phyloP scores from a whole-genome alignment of 2,888 invertebrate species.

The Argyresthia albistria region DNA sequence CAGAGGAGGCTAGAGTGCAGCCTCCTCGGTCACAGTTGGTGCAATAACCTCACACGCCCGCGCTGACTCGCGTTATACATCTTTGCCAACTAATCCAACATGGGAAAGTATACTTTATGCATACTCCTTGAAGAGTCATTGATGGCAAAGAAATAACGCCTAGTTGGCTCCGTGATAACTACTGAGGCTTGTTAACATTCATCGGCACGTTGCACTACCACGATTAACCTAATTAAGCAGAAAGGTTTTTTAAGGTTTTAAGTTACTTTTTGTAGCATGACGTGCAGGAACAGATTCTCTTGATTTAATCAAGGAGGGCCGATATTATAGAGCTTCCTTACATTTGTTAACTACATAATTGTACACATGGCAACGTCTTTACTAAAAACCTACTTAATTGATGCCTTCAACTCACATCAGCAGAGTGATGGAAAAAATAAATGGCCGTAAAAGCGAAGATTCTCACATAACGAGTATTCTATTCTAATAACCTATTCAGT shows the following conservation, averaged over 20 bases:
- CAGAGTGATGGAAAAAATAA: too few relatives aligned
- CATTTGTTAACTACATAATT: too few relatives aligned
- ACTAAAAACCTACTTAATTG: too few relatives aligned
- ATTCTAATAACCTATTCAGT: slow-evolving; percentile 17
- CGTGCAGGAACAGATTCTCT: too few relatives aligned
- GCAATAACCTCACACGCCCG: slow-evolving; percentile 55
- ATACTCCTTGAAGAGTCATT: too few relatives aligned
- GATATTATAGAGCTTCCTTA: too few relatives aligned
- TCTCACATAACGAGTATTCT: slow-evolving; percentile 1
- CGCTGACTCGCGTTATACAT: slow-evolving; percentile 13
- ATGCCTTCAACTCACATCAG: too few relatives aligned
- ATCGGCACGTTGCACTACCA: slow-evolving; percentile 1
- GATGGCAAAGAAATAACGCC: too few relatives aligned
- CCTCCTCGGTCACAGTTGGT: slow-evolving; percentile 34
- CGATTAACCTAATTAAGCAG: slow-evolving; percentile 3
- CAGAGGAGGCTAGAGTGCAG: slow-evolving; percentile 40
- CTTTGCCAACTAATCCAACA: too few relatives aligned
- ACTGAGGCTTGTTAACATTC: slow-evolving; percentile 1
- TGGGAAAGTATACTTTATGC: too few relatives aligned
- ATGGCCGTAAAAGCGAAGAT: neutral
- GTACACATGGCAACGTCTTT: too few relatives aligned
- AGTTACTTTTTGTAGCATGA: neutral
- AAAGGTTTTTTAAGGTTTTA: neutral
- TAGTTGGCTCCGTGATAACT: neutral
- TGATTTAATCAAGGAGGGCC: too few relatives aligned